Evolutionary conservation across 2,797 vertebrate species (phyloP).

Genomic region (Acanthis flammea): DNA sequence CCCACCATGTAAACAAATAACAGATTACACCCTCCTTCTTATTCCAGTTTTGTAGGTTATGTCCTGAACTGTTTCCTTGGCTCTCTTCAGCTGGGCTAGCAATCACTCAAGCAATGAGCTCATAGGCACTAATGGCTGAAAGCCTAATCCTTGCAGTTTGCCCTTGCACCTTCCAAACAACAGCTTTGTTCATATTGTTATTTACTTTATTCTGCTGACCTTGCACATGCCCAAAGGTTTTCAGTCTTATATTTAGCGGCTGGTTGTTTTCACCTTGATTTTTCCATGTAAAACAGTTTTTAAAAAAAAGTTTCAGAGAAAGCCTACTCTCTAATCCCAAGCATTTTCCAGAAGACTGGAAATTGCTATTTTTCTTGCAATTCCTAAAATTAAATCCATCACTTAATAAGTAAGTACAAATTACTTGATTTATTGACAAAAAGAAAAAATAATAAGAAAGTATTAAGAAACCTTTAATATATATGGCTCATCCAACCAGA

Average conservation of each 20-base stretch:
- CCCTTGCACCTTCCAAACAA: not conserved
- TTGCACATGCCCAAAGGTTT: not conserved
- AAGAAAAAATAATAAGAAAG: not conserved
- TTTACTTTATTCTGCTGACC: not conserved
- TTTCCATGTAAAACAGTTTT: not conserved
- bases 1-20: not conserved
- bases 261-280: not conserved
- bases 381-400: not conserved
- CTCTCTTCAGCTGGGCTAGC: not conserved
- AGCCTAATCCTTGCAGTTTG: not conserved
- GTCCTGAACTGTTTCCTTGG: not conserved
- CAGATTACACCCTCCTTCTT: not conserved
- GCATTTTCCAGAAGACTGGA: not conserved
- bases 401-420: not conserved
- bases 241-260: not conserved
- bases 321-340: not conserved
- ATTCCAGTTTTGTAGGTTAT: not conserved
- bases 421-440: not conserved
- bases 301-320: not conserved
- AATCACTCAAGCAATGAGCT: not conserved
- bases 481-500: not conserved
- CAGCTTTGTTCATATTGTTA: not conserved
- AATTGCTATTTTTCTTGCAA: not conserved
- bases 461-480: not conserved
- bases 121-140: not conserved